Percentiles rank a stretch among this genome's conserved stretches.
Evolutionary conservation across 2,113 vertebrate genomes (phyloP).

Genomic region (Campylomormyrus numenius): DNA sequence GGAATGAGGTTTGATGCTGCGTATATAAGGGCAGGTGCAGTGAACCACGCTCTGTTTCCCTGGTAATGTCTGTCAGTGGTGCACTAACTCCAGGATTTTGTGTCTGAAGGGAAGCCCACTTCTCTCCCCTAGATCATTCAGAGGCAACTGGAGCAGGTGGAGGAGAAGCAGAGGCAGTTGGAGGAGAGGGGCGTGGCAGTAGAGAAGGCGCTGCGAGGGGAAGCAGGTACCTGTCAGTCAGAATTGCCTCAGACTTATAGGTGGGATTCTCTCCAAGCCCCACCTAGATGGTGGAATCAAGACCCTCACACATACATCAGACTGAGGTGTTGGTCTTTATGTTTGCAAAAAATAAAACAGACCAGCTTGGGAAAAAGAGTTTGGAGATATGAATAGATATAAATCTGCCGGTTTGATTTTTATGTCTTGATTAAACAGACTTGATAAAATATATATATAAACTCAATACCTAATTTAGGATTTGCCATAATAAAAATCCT

Average conservation of each 20-base stretch:
- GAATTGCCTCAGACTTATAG: background rate
- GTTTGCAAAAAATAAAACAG: background rate
- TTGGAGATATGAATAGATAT: conserved; percentile 1
- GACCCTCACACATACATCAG: background rate
- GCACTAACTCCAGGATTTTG: background rate
- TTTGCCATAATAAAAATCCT: background rate
- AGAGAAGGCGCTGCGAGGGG: conserved; percentile 87
- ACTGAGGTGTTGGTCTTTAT: background rate
- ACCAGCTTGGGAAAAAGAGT: conserved; percentile 12
- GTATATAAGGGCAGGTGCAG: background rate
- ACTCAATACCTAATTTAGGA: background rate
- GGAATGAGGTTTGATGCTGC: background rate
- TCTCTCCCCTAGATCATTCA: conserved; percentile 77
- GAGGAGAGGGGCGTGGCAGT: conserved; percentile 88
- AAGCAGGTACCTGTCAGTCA: conserved; percentile 72
- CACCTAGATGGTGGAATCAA: background rate
- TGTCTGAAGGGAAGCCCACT: conserved; percentile 6
- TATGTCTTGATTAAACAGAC: background rate
- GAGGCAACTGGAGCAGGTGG: conserved; percentile 86
- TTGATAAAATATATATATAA: background rate
- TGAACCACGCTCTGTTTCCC: background rate
- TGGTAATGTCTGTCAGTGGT: background rate
- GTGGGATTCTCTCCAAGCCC: background rate
- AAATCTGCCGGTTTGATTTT: background rate
- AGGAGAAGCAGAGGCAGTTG: conserved; percentile 86